These are phyloP conservation scores for Mallotus villosus DNA, from an alignment of 2,797 vertebrate species.

Conservation along the genomic window DNA sequence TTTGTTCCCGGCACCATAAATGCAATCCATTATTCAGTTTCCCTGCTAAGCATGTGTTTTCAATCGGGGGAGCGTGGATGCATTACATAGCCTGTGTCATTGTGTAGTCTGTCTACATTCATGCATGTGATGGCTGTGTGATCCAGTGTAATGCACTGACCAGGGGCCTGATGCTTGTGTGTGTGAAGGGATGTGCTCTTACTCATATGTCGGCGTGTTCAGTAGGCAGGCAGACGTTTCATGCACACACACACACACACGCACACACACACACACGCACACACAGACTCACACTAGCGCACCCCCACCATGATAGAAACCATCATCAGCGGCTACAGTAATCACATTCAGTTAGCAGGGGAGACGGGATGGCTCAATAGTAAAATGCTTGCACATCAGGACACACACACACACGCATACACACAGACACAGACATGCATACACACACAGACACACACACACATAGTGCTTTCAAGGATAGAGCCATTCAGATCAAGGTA, in stretches of 20 bases:
- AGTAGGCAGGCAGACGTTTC: background rate
- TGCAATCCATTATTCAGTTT: slow-evolving; percentile 63
- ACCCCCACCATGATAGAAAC: background rate
- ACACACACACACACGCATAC: background rate
- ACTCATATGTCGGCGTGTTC: background rate
- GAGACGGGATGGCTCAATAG: slow-evolving; percentile 5
- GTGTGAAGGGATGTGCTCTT: slow-evolving; percentile 26
- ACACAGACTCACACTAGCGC: background rate
- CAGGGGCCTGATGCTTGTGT: background rate
- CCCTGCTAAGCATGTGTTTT: slow-evolving; percentile 65
- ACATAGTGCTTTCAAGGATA: slow-evolving; percentile 18
- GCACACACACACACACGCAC: slow-evolving; percentile 1
- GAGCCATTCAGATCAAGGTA: slow-evolving; percentile 8
- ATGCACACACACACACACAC: slow-evolving; percentile 12
- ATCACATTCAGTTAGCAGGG: slow-evolving; percentile 7
- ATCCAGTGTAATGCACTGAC: slow-evolving; percentile 11
- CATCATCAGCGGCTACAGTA: background rate
- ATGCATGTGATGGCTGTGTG: slow-evolving; percentile 32
- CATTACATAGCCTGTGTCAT: slow-evolving; percentile 52
- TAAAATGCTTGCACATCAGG: slow-evolving; percentile 5
- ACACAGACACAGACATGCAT: too few species aligned
- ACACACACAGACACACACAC: background rate
- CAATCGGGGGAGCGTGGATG: slow-evolving; percentile 51
- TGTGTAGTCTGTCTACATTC: slow-evolving; percentile 59
- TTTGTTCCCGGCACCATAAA: slow-evolving; percentile 53